phyloP scores from a whole-genome alignment of 2,113 vertebrate species.

The Odocoileus hemionus region DNA sequence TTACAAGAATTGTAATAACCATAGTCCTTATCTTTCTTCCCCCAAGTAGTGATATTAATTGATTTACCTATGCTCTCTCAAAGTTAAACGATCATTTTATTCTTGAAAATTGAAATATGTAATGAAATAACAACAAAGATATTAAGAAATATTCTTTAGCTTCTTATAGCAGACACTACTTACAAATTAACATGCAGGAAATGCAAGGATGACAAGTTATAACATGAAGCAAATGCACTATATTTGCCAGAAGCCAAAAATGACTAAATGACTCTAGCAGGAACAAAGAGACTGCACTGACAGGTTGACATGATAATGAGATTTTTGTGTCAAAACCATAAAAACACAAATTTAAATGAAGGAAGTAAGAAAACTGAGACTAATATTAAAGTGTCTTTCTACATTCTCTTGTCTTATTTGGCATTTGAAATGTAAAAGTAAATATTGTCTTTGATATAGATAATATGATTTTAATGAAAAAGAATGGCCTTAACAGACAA shows the following conservation, averaged over 20 bases:
- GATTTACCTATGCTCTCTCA: slow-evolving; percentile 2
- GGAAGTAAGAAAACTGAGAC: background rate
- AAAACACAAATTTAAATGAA: slow-evolving; percentile 42
- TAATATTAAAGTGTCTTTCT: background rate
- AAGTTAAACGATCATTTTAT: slow-evolving; percentile 46
- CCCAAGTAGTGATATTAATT: background rate
- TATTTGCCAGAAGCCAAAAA: slow-evolving; percentile 43
- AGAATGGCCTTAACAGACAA: background rate
- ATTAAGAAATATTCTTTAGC: slow-evolving; percentile 31
- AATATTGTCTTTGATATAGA: background rate
- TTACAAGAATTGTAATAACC: background rate
- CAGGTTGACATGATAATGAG: slow-evolving; percentile 34
- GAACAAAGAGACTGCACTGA: background rate
- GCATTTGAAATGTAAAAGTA: slow-evolving; percentile 13
- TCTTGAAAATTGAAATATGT: slow-evolving; percentile 54
- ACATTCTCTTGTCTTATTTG: background rate
- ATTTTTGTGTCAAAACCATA: slow-evolving; percentile 47
- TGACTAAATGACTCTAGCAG: slow-evolving; percentile 18
- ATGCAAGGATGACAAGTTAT: background rate
- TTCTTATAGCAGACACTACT: slow-evolving; percentile 35
- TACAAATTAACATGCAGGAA: slow-evolving; percentile 31
- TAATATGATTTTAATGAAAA: slow-evolving; percentile 14
- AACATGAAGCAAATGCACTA: slow-evolving; percentile 1
- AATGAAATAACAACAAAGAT: background rate
- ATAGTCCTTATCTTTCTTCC: background rate